These are phyloP conservation scores for Hirtodrosophila confusa DNA, from an alignment of 2,888 invertebrate species.

Conservation along the genomic window DNA sequence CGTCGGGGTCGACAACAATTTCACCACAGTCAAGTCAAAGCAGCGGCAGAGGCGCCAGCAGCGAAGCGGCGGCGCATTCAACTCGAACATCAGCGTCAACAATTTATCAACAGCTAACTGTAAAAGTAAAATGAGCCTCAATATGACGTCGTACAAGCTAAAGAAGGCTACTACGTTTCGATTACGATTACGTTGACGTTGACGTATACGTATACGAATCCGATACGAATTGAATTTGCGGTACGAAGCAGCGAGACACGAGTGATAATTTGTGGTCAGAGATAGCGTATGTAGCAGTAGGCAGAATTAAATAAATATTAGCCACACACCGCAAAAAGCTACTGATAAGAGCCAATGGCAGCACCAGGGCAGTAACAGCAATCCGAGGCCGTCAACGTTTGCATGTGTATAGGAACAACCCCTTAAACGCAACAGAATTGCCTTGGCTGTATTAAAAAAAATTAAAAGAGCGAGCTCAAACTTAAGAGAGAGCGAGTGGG, in stretches of 20 bases:
- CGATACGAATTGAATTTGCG: slow-evolving; percentile 54
- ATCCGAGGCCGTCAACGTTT: slow-evolving; percentile 33
- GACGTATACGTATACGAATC: background rate
- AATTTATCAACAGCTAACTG: slow-evolving; percentile 57
- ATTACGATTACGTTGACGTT: slow-evolving; percentile 26
- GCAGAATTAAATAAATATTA: slow-evolving; percentile 62
- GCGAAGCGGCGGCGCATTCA: slow-evolving; percentile 19
- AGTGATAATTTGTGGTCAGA: slow-evolving; percentile 58
- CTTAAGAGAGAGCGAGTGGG: slow-evolving; percentile 8
- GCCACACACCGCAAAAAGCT: slow-evolving; percentile 52
- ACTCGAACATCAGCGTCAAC: slow-evolving; percentile 8
- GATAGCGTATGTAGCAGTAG: slow-evolving; percentile 47
- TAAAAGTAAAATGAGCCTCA: slow-evolving; percentile 54
- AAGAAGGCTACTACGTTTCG: slow-evolving; percentile 23
- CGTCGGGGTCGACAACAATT: slow-evolving; percentile 52
- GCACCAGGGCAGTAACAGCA: slow-evolving; percentile 11
- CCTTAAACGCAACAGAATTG: slow-evolving; percentile 27
- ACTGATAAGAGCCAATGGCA: slow-evolving; percentile 56
- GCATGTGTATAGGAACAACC: slow-evolving; percentile 27
- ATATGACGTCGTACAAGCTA: slow-evolving; percentile 57
- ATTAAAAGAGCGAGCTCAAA: slow-evolving; percentile 1
- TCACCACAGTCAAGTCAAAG: slow-evolving; percentile 35
- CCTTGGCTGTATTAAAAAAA: slow-evolving; percentile 1
- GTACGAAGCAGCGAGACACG: slow-evolving; percentile 18
- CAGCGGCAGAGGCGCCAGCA: slow-evolving; percentile 8